Percentiles rank a stretch among this genome's conserved stretches.
Conservation (phyloP, 1,140 invertebrate genomes). For the Arion vulgaris region DNA sequence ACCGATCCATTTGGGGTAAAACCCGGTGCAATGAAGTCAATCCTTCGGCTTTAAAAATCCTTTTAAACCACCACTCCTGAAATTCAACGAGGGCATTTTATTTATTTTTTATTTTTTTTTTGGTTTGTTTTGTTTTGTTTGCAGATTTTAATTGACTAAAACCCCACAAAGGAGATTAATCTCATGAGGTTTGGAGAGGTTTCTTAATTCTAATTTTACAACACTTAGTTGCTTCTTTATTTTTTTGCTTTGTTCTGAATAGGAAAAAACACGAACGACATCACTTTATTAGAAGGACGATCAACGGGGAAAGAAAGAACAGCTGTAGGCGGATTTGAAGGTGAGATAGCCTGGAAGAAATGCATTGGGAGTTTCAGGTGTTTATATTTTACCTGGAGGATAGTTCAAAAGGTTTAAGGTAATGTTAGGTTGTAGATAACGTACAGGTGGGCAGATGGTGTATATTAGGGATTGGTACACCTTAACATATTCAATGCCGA, state of each 20-base stretch:
- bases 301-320: neutral
- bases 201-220: neutral
- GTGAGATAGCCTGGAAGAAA: neutral
- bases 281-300: neutral
- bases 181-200: neutral
- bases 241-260: neutral
- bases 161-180: neutral
- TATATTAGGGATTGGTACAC: too few species aligned
- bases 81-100: too few species aligned
- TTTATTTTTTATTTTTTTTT: neutral
- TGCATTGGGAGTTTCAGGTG: neutral
- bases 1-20: too few species aligned
- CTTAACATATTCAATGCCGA: too few species aligned
- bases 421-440: too few species aligned
- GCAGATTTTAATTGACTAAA: neutral
- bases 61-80: too few species aligned
- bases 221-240: neutral
- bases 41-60: too few species aligned
- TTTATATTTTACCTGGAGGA: neutral
- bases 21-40: too few species aligned
- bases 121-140: neutral
- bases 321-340: constrained; percentile 14
- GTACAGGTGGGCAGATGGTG: too few species aligned
- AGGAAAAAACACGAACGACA: neutral
- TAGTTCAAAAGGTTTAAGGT: too few species aligned